Conservation (phyloP, 2,113 vertebrate species). For the Odobenus rosmarus region DNA sequence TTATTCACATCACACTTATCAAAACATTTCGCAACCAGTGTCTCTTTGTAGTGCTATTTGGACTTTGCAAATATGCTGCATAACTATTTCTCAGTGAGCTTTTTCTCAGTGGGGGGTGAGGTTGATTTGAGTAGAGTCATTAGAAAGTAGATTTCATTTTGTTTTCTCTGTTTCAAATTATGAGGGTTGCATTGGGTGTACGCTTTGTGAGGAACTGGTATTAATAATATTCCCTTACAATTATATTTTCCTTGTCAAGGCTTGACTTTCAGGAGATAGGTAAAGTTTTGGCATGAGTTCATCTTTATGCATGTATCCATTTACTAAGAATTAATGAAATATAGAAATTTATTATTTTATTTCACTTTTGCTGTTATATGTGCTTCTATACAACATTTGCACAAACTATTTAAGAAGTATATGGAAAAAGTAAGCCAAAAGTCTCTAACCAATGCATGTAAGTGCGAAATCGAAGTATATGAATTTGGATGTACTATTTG, state of each 20-base stretch:
- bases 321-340: not conserved
- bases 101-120: not conserved
- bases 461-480: not conserved
- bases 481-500: not conserved
- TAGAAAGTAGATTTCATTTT: not conserved
- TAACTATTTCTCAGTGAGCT: not conserved
- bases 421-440: not conserved
- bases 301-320: not conserved
- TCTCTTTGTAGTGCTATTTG: not conserved
- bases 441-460: not conserved
- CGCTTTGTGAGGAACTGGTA: not conserved
- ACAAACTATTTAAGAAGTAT: not conserved
- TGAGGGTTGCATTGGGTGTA: not conserved
- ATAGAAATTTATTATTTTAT: not conserved
- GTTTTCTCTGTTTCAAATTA: slow-evolving; percentile 30
- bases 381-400: not conserved
- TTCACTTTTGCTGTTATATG: not conserved
- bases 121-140: not conserved
- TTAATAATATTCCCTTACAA: not conserved
- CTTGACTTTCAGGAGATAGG: not conserved
- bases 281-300: not conserved
- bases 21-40: not conserved
- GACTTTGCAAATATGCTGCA: not conserved
- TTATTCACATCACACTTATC: not conserved
- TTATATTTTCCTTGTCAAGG: not conserved